Percentiles rank a stretch among this genome's conserved stretches.
Conservation (phyloP, 2,797 vertebrate species). For the Acrocephalus scirpaceus region DNA sequence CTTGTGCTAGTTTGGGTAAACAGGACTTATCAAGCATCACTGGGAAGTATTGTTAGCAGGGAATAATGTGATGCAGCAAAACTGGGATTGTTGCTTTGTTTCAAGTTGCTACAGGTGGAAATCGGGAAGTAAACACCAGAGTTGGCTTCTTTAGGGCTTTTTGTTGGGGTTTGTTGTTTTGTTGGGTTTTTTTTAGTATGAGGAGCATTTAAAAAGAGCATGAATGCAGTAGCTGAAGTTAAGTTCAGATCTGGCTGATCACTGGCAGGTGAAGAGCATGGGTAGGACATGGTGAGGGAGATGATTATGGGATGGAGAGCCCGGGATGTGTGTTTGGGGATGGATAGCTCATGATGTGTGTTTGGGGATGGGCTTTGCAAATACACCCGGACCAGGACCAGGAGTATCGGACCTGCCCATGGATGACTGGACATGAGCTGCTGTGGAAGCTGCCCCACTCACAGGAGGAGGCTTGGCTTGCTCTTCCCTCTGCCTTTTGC, state of each 20-base stretch:
- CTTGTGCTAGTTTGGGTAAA: slow-evolving; percentile 35
- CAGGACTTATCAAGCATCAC: slow-evolving; percentile 24
- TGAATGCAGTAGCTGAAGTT: not conserved
- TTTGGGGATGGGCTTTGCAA: not conserved
- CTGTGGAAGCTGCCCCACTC: not conserved
- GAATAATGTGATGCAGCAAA: slow-evolving; percentile 9
- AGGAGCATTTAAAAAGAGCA: not conserved
- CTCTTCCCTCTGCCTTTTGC: not conserved
- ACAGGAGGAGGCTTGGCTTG: not conserved
- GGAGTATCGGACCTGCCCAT: not conserved
- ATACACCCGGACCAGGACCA: not conserved
- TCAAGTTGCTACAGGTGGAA: slow-evolving; percentile 29
- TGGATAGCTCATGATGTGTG: not conserved
- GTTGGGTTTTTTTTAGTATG: not conserved
- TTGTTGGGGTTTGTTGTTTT: not conserved
- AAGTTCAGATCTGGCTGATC: not conserved
- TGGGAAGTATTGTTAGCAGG: slow-evolving; percentile 1
- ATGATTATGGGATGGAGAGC: not conserved
- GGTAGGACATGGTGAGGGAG: not conserved
- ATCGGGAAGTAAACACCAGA: slow-evolving; percentile 3
- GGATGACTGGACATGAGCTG: not conserved
- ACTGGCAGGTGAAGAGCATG: not conserved
- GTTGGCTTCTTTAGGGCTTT: not conserved
- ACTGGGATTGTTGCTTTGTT: slow-evolving; percentile 28
- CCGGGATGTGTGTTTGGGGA: not conserved